These are phyloP conservation scores for Zoanthus solanderi DNA, from an alignment of 92 coral and sea anemone genomes.

Conservation along the genomic window DNA sequence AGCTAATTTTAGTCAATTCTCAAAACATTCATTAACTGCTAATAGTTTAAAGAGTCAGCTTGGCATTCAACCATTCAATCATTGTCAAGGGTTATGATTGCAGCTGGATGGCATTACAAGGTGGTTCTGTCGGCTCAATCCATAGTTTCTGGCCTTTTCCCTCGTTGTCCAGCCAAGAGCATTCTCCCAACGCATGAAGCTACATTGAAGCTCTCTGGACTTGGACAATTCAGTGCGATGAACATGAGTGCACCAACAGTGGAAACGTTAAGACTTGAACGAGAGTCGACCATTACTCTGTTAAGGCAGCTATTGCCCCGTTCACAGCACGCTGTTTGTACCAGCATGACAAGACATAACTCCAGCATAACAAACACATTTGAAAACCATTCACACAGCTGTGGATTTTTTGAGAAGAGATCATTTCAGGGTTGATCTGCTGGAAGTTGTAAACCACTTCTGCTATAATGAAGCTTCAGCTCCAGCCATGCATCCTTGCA, in stretches of 20 bases:
- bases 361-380: background rate
- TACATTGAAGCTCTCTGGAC: constrained; percentile 26
- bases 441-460: constrained; percentile 14
- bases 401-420: constrained; percentile 17
- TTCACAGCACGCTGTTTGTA: constrained; percentile 59
- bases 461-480: constrained; percentile 38
- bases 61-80: constrained; percentile 13
- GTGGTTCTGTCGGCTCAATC: constrained; percentile 15
- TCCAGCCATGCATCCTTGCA: constrained; percentile 50
- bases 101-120: constrained; percentile 14
- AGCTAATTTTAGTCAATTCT: constrained; percentile 19
- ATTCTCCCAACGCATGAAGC: constrained; percentile 5
- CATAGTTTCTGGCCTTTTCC: background rate
- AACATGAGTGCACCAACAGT: constrained; percentile 42
- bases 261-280: constrained; percentile 52
- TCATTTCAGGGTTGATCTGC: constrained; percentile 34
- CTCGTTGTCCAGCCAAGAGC: constrained; percentile 1
- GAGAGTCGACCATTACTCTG: constrained; percentile 49
- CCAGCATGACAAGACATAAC: constrained; percentile 54
- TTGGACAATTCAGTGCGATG: constrained; percentile 7
- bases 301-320: constrained; percentile 52
- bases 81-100: constrained; percentile 26
- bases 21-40: constrained; percentile 22
- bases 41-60: constrained; percentile 27
- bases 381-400: background rate